These are phyloP conservation scores for Serripes groenlandicus DNA, from an alignment of 2,888 invertebrate species.

Conservation along the genomic window DNA sequence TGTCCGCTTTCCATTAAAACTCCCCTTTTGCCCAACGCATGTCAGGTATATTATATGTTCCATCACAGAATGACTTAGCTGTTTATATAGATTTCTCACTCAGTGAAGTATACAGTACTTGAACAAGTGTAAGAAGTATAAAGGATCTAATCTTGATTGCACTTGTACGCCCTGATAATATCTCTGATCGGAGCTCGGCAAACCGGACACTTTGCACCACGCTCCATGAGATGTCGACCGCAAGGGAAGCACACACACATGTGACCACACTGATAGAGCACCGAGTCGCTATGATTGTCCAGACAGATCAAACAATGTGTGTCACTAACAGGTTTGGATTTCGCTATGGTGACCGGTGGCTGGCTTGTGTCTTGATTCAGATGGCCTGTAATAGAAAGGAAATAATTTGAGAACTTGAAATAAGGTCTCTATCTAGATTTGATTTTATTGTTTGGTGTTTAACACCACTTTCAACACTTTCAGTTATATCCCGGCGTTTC, in stretches of 20 bases:
- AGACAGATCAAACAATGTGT: conserved; percentile 85
- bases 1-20: too few species aligned
- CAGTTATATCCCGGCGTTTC: too few species aligned
- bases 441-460: too few species aligned
- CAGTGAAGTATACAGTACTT: too few species aligned
- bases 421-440: too few species aligned
- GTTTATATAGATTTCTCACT: too few species aligned
- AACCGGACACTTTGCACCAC: conserved; percentile 83
- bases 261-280: conserved; percentile 86
- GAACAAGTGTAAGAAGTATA: too few species aligned
- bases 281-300: conserved; percentile 82
- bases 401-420: too few species aligned
- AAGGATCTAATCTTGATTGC: conserved; percentile 71
- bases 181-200: conserved; percentile 85
- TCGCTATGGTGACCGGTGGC: conserved; percentile 1
- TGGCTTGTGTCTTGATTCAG: neutral
- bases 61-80: too few species aligned
- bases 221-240: conserved; percentile 80
- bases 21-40: too few species aligned
- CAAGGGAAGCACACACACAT: conserved; percentile 85
- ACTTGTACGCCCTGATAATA: conserved; percentile 83
- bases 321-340: conserved; percentile 78
- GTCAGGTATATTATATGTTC: too few species aligned
- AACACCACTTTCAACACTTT: too few species aligned
- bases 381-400: neutral